Percentiles rank a stretch among this genome's conserved stretches.
phyloP scores from a whole-genome alignment of 2,113 vertebrate species.

The Mustelus asterias region DNA sequence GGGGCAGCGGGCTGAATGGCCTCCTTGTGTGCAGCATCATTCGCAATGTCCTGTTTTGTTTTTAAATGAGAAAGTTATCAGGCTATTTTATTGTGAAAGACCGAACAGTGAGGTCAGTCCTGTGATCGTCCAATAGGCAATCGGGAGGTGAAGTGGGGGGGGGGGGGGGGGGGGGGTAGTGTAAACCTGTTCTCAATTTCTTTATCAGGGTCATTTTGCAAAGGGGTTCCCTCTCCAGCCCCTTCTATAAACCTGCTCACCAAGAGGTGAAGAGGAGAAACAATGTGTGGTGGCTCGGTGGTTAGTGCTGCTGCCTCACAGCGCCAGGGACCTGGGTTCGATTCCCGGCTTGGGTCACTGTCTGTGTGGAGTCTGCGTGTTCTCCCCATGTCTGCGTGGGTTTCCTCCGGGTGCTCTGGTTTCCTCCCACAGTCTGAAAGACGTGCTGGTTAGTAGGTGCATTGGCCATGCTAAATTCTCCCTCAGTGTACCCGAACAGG shows the following conservation, averaged over 20 bases:
- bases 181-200: neutral
- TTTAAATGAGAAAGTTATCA: neutral
- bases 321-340: too few relatives aligned
- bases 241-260: neutral
- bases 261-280: neutral
- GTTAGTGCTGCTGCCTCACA: too few relatives aligned
- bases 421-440: too few relatives aligned
- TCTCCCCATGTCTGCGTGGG: too few relatives aligned
- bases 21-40: neutral
- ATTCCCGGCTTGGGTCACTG: too few relatives aligned
- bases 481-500: too few relatives aligned
- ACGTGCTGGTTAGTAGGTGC: too few relatives aligned
- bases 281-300: too few relatives aligned
- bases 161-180: neutral
- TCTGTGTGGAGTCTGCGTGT: too few relatives aligned
- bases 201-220: neutral
- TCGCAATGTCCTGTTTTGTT: neutral
- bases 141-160: too few relatives aligned
- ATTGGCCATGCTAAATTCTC: too few relatives aligned
- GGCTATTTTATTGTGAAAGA: neutral
- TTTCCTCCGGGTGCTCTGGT: too few relatives aligned
- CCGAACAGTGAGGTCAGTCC: neutral
- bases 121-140: neutral
- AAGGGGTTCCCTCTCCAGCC: neutral
- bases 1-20: neutral